Evolutionary conservation across 2,888 invertebrate genomes (phyloP).

Genomic region (Drosophila conformis): DNA sequence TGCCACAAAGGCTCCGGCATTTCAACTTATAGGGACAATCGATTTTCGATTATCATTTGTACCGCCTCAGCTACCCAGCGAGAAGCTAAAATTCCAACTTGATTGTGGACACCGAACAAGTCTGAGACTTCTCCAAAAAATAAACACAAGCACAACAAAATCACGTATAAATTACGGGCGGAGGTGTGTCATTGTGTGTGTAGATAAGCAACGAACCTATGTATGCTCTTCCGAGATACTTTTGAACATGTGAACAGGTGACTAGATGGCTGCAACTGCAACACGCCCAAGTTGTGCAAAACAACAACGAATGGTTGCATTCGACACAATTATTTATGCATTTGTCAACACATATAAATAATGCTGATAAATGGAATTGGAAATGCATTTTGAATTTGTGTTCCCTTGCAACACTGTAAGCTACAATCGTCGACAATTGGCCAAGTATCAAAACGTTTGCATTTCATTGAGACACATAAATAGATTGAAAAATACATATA

Average conservation of each 20-base stretch:
- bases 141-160: conserved; percentile 34
- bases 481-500: conserved; percentile 64
- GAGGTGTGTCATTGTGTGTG: not conserved
- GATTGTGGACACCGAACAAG: conserved; percentile 34
- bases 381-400: conserved; percentile 50
- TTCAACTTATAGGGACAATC: conserved; percentile 57
- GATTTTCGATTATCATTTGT: conserved; percentile 66
- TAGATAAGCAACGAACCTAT: conserved; percentile 11
- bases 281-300: conserved; percentile 16
- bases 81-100: conserved; percentile 48
- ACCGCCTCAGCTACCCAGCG: conserved; percentile 7
- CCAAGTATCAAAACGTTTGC: conserved; percentile 57
- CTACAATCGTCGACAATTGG: conserved; percentile 57
- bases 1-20: conserved; percentile 31
- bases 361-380: conserved; percentile 45
- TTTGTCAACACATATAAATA: conserved; percentile 29
- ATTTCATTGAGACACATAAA: conserved; percentile 36
- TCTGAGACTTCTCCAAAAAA: conserved; percentile 13
- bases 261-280: conserved; percentile 9
- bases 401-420: not conserved
- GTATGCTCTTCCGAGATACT: conserved; percentile 40
- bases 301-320: conserved; percentile 29
- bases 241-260: conserved; percentile 8
- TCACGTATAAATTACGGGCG: conserved; percentile 21
- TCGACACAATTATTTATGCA: conserved; percentile 53